Evolutionary conservation across 1,140 invertebrate species (phyloP).

Genomic region (Bombus difficillimus): DNA sequence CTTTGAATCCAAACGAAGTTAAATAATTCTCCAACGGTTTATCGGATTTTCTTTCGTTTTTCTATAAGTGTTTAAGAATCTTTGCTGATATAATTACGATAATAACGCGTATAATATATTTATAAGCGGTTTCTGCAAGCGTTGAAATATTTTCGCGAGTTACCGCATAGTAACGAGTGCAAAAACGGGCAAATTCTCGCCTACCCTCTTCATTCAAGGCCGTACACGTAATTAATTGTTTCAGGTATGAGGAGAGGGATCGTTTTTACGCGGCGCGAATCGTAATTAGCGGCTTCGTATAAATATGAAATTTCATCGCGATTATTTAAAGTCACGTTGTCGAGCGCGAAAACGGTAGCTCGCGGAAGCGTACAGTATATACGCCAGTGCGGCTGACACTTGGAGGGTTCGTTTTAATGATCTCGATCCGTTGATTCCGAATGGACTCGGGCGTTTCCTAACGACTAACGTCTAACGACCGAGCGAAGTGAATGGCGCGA

Average conservation of each 20-base stretch:
- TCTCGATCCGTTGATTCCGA: conserved; percentile 23
- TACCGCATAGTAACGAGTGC: not conserved
- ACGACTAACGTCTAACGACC: not conserved
- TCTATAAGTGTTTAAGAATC: no score
- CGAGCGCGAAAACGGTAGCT: not conserved
- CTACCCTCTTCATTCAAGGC: not conserved
- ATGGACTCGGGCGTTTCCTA: not conserved
- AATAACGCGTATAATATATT: not conserved
- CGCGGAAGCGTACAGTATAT: not conserved
- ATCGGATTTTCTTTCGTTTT: no score
- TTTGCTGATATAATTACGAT: not conserved
- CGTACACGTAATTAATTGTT: conserved; percentile 44
- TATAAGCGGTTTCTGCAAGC: not conserved
- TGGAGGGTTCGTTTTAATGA: conserved; percentile 21
- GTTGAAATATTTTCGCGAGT: not conserved
- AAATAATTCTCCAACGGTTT: no score
- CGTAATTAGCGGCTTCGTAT: conserved; percentile 16
- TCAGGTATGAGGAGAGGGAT: conserved; percentile 26
- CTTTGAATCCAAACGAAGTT: no score
- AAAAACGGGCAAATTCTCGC: not conserved
- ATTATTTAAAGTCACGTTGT: conserved; percentile 30
- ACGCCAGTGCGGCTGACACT: not conserved
- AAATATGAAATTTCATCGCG: conserved; percentile 38
- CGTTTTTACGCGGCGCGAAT: conserved; percentile 36
- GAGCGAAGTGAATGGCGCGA: not conserved